Conservation (phyloP, 2,113 vertebrate genomes). For the Aegotheles bennettii region DNA sequence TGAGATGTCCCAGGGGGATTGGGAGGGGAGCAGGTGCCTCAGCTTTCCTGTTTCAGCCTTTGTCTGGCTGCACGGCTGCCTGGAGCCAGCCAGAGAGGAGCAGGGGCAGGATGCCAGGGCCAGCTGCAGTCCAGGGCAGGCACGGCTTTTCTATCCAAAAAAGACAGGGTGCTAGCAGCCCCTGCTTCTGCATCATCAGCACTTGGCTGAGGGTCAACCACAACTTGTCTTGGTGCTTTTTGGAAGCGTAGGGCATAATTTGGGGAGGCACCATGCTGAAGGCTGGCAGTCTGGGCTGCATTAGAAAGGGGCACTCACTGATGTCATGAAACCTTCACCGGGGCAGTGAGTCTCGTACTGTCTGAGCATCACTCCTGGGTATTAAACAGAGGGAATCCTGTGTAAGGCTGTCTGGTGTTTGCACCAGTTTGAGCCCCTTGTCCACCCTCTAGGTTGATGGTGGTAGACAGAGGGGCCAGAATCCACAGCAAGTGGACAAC, state of each 20-base stretch:
- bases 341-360: background rate
- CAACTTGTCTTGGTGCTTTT: background rate
- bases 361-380: background rate
- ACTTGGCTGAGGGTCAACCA: constrained; percentile 50
- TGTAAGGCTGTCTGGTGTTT: background rate
- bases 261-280: constrained; percentile 19
- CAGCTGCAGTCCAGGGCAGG: background rate
- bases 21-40: constrained; percentile 36
- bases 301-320: background rate
- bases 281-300: background rate
- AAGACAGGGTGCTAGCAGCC: background rate
- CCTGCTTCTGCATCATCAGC: constrained; percentile 66
- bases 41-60: background rate
- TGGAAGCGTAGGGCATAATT: constrained; percentile 64
- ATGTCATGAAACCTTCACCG: background rate
- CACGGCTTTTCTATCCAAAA: background rate
- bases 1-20: background rate
- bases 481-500: background rate
- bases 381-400: rapidly evolving
- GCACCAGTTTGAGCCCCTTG: background rate
- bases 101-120: constrained; percentile 17
- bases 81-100: background rate
- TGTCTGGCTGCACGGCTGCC: background rate
- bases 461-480: background rate
- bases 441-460: too few species aligned